Conservation (phyloP, 64 coral and sea anemone species). For the Acropora tenuis region DNA sequence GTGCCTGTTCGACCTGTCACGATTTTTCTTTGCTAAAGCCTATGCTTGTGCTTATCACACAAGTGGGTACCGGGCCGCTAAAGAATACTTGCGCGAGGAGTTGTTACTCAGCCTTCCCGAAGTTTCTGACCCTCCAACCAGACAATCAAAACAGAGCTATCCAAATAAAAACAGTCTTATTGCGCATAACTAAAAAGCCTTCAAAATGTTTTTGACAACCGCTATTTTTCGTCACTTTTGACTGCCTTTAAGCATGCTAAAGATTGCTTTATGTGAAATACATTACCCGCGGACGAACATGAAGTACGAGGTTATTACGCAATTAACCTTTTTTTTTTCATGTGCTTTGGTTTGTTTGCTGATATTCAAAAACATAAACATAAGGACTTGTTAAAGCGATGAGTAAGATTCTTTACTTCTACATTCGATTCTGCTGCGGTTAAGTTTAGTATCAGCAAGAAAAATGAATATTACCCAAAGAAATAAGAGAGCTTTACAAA, state of each 20-base stretch:
- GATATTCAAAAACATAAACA: not conserved
- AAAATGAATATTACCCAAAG: not conserved
- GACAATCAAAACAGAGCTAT: not conserved
- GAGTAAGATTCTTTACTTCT: slow-evolving; percentile 20
- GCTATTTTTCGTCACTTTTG: not conserved
- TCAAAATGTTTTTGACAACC: not conserved
- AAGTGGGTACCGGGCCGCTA: too few relatives aligned
- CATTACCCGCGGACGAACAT: not conserved
- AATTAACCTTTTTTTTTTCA: too few relatives aligned
- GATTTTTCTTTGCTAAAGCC: too few relatives aligned
- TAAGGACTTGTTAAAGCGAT: not conserved
- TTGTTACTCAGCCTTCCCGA: not conserved
- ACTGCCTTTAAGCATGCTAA: not conserved
- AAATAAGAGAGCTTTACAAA: not conserved
- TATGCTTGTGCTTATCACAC: too few relatives aligned
- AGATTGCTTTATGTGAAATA: slow-evolving; percentile 8
- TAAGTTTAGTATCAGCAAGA: not conserved
- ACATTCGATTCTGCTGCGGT: not conserved
- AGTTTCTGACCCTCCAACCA: not conserved
- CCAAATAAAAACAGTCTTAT: not conserved
- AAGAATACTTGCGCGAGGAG: too few relatives aligned
- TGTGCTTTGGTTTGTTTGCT: too few relatives aligned
- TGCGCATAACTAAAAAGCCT: not conserved
- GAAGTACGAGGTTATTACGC: not conserved
- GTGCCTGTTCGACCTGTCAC: not conserved